Base-by-base conservation (phyloP, 1,140 invertebrate genomes). In the Chironomus tepperi region DNA sequence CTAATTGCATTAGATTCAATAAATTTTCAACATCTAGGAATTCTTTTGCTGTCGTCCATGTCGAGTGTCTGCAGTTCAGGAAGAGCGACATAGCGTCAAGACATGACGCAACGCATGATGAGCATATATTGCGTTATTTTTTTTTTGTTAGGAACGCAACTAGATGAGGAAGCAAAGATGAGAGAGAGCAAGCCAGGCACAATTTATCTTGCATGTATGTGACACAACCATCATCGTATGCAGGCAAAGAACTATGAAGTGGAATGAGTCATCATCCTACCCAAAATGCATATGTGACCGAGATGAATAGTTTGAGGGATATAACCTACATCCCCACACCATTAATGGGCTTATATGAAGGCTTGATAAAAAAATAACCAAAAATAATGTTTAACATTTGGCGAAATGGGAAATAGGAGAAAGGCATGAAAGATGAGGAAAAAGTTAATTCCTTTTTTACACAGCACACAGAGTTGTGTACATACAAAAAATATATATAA, bases 361-460 rank as follows among this genome's bases (percentile, higher is more conserved):
- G 24, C 24, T 34, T 34, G 24, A 34, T 15, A n/a, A n/a, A n/a
- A n/a, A n/a, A n/a, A 34, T 15, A 57, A 57, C 47, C 65, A 18
- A 70, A 70, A 70, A 70, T 70, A 70, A 19, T 70, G 65, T 70
- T 70, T 70, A 70, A 70, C 65, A 70, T 70, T 70, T 21, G 65
- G 65, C 19, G 65, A 70, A 16, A 70, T 70, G 65, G 65, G 64
- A 67, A 67, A 18, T 16, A 18, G 16, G 15, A 3, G n/a, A 67
- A n/a, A 67, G 47, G n/a, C n/a, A n/a, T n/a, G 47, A 57, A 57
- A 57, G n/a, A 57, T 10, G 10, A 57, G n/a, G 15, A 70, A n/a
- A 70, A 70, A 70, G 16, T 70, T 70, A 57, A 57, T 57, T 57
- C 15, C 15, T 57, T 57, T n/a, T n/a, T n/a, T n/a, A n/a, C n/a